Evolutionary conservation across 2,888 invertebrate species (phyloP), one percentile per base, ranked within the genome.

Genomic region (Orthonevra nobilis): DNA sequence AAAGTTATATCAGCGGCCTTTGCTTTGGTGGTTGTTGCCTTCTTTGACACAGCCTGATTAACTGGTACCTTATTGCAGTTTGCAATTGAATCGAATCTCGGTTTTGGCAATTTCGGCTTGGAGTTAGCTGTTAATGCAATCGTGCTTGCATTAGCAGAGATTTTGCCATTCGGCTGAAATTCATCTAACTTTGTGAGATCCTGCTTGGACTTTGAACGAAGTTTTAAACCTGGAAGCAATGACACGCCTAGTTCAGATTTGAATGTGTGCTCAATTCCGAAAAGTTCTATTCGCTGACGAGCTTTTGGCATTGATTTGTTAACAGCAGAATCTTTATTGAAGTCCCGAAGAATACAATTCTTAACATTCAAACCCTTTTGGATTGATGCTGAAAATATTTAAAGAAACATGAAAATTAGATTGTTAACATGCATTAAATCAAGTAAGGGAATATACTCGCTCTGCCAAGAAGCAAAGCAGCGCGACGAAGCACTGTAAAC

Each of bases 251-350:
- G 7, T 9, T 46, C 54, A 0, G 26, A 9, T 4, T 69, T 74
- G 3, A 12, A 2, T 0, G 56, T 63, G n/a, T 20, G 30, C 4
- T 15, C 58, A 4, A 36, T n/a, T 1, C 30, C 52, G 0, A 30
- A 56, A n/a, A 77, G 58, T 10, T 77, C 70, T 15, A 77, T 77
- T 5, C 63, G 28, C 10, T 72, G 72, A 1, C 68, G 52, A 36
- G 14, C 81, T 56, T 44, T 83, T 66, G 3, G 61, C 34, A 9
- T 42, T 84, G 82, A 20, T 79, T 84, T 12, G 20, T n/a, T 36
- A 4, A 17, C 17, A 12, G 12, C 23, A 19, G 5, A 2, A 15
- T 68, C 36, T 36, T 68, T 68, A 20, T 79, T 73, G 9, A 30
- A 40, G 0, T 79, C 79, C 7, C 42, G 34, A 14, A 72, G 36